phyloP scores from a whole-genome alignment of 2,113 vertebrate species.

The Neotoma lepida region DNA sequence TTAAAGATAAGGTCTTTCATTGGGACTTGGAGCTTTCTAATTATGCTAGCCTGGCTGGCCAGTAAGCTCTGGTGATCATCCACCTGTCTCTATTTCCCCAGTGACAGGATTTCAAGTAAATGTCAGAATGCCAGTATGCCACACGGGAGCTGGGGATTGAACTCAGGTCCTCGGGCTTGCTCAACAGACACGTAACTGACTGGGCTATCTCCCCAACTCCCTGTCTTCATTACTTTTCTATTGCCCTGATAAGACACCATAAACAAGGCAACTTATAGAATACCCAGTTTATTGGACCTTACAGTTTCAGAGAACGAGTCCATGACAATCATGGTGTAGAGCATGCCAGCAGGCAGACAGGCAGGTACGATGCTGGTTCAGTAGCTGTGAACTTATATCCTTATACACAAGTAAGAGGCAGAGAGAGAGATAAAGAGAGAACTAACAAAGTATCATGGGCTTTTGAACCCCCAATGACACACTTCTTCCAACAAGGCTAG shows the following conservation, averaged over 20 bases:
- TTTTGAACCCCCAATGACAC: background rate
- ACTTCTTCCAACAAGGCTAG: background rate
- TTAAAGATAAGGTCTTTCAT: background rate
- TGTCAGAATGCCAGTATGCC: background rate
- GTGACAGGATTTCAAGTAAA: background rate
- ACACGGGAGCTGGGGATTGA: background rate
- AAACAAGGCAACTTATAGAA: background rate
- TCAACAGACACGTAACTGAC: background rate
- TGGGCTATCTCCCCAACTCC: background rate
- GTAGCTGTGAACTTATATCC: background rate
- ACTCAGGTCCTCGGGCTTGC: background rate
- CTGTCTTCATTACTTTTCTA: background rate
- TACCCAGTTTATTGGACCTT: background rate
- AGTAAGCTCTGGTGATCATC: background rate
- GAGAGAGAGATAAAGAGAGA: background rate
- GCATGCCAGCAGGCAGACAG: too few species aligned
- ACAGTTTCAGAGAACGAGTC: background rate
- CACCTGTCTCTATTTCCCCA: background rate
- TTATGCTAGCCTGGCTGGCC: too few species aligned
- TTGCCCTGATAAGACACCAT: background rate
- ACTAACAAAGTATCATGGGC: background rate
- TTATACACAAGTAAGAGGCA: background rate
- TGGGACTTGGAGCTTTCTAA: background rate
- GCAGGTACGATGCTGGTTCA: background rate
- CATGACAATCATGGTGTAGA: background rate